Base-by-base conservation (phyloP, 2,797 vertebrate genomes). In the Melanotaenia pygmaea region DNA sequence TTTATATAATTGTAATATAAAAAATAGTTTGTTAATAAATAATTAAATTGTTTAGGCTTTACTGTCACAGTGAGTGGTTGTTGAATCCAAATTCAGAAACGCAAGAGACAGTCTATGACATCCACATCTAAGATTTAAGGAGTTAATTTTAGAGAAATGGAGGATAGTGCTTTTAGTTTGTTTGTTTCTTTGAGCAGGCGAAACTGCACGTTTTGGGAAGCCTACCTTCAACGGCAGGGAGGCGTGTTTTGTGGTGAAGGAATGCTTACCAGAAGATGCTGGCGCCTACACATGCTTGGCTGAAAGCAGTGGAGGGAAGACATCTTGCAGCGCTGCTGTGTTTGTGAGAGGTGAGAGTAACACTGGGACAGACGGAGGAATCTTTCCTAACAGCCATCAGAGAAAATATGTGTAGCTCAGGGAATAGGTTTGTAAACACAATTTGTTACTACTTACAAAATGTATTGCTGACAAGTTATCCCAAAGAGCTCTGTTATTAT, bases 241-340 rank as follows among this genome's bases (percentile, higher is more conserved):
- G 68, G 83, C 68, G 18, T 89, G 60, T n/a, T 92, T 93, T 54
- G 67, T 87, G 38, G 89, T 95, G 77, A 86, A 1, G 34, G 94
- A 94, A 6, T 93, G 93, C 57, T 86, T 94, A 67, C 94, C 93
- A 0, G 94, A 94, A 64, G 94, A 95, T 35, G 93, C 93, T 0
- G 94, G 95, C 0, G 91, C 91, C 30, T 95, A 94, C 79, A 94
- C 92, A 9, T 94, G 94, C 65, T 24, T 94, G 80, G 93, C 88
- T 0, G 93, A 94, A 76, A 95, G 93, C 83, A 7, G 57, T 1
- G 77, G 74, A 0, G 95, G 94, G 37, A 94, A 91, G 73, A 91
- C 89, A 0, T 94, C 93, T 54, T 92, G 92, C 83, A 93, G 93
- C 0, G 90, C 93, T 1, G 90, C 92, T 3, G 93, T 94, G 59